Conservation (phyloP, 2,888 invertebrate genomes). For the Epirrita christyi region DNA sequence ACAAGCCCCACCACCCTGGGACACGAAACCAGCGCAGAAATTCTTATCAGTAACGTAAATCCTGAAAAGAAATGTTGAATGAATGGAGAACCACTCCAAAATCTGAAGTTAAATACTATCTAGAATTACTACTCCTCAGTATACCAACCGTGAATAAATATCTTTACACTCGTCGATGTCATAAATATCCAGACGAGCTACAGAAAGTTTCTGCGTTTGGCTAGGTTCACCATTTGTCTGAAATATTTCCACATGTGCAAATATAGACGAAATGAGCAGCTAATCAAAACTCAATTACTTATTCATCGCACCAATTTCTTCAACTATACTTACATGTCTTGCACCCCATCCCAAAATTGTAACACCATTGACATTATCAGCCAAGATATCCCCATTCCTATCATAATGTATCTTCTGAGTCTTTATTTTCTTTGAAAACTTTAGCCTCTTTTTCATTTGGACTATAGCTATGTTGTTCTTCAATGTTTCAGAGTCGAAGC, state of each 20-base stretch:
- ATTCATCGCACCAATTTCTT: background rate
- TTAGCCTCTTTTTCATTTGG: conserved; percentile 34
- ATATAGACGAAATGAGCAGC: too few relatives aligned
- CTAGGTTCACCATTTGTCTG: conserved; percentile 21
- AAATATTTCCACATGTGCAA: background rate
- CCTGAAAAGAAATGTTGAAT: conserved; percentile 41
- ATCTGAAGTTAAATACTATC: background rate
- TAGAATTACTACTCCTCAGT: background rate
- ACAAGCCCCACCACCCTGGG: conserved; percentile 51
- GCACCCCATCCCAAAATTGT: conserved; percentile 58
- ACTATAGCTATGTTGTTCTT: conserved; percentile 53
- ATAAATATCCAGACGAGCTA: conserved; percentile 42
- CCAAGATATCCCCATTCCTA: conserved; percentile 20
- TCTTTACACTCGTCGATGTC: conserved; percentile 43
- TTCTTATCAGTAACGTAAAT: conserved; percentile 45
- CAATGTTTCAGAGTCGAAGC: conserved; percentile 43
- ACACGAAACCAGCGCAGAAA: conserved; percentile 53
- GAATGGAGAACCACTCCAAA: background rate
- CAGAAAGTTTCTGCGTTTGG: conserved; percentile 30
- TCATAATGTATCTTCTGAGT: conserved; percentile 49
- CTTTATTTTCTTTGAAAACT: conserved; percentile 36
- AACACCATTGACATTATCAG: conserved; percentile 31
- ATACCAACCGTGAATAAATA: conserved; percentile 50
- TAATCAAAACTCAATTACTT: background rate
- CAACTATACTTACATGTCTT: conserved; percentile 42